phyloP scores from a whole-genome alignment of 92 coral and sea anemone genomes.

The Blastomussa wellsi region DNA sequence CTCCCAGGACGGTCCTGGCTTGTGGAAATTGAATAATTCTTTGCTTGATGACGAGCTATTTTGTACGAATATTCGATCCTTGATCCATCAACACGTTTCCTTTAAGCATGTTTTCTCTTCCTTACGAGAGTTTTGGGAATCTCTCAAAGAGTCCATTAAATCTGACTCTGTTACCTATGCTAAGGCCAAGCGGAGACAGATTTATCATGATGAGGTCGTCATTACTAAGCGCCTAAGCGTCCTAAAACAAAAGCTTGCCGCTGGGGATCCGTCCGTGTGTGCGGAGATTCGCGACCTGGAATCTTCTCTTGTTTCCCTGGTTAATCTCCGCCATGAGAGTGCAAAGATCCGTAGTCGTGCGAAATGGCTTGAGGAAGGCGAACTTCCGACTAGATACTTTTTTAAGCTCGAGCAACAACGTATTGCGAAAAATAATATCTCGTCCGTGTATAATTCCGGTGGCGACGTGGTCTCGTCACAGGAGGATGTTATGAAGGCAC shows the following conservation, averaged over 20 bases:
- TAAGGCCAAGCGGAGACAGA: not conserved
- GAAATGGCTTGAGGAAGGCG: slow-evolving; percentile 34
- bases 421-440: not conserved
- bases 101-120: not conserved
- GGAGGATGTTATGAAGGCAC: not conserved
- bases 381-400: slow-evolving; percentile 28
- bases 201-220: not conserved
- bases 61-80: not conserved
- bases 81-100: not conserved
- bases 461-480: not conserved
- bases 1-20: slow-evolving; percentile 1
- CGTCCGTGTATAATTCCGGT: not conserved
- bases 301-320: not conserved
- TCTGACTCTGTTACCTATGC: not conserved
- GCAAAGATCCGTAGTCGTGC: slow-evolving; percentile 38
- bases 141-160: slow-evolving; percentile 3
- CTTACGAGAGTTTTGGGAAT: slow-evolving; percentile 43
- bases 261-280: not conserved
- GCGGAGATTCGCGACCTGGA: not conserved
- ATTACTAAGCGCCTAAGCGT: not conserved
- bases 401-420: slow-evolving; percentile 8
- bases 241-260: not conserved
- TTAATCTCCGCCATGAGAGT: not conserved
- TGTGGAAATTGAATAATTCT: slow-evolving; percentile 31
- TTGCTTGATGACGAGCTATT: not conserved